phyloP scores from a whole-genome alignment of 1,140 invertebrate genomes.

The Doryteuthis pealeii region DNA sequence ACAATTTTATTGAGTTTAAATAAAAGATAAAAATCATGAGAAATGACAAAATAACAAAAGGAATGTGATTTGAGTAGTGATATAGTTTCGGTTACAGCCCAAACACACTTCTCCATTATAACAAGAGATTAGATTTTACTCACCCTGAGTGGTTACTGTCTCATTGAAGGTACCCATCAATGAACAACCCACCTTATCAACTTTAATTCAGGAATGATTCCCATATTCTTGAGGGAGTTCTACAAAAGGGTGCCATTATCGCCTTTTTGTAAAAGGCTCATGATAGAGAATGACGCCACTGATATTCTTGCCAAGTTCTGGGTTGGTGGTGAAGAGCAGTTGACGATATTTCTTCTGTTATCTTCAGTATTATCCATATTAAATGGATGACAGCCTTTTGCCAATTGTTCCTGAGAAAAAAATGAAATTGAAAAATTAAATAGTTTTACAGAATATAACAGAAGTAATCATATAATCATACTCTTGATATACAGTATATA shows the following conservation, averaged over 20 bases:
- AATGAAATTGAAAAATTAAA: no score
- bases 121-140: no score
- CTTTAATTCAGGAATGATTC: constrained; percentile 65
- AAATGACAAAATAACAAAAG: no score
- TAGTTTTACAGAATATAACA: no score
- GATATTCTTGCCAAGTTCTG: constrained; percentile 56
- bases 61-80: no score
- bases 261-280: constrained; percentile 88
- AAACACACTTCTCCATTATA: no score
- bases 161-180: constrained; percentile 81
- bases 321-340: constrained; percentile 71
- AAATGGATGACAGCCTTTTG: constrained; percentile 60
- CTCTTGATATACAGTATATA: no score
- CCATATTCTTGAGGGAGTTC: constrained; percentile 60
- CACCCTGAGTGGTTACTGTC: constrained; percentile 92
- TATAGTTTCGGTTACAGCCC: no score
- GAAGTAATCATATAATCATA: no score
- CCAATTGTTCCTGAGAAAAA: constrained; percentile 63
- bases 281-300: constrained; percentile 79
- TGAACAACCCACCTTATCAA: constrained; percentile 64
- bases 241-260: constrained; percentile 56
- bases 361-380: constrained; percentile 70
- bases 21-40: no score
- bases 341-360: constrained; percentile 70
- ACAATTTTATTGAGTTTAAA: no score